These are phyloP conservation scores for Liparis tanakae DNA, from an alignment of 2,797 vertebrate species.

Conservation along the genomic window DNA sequence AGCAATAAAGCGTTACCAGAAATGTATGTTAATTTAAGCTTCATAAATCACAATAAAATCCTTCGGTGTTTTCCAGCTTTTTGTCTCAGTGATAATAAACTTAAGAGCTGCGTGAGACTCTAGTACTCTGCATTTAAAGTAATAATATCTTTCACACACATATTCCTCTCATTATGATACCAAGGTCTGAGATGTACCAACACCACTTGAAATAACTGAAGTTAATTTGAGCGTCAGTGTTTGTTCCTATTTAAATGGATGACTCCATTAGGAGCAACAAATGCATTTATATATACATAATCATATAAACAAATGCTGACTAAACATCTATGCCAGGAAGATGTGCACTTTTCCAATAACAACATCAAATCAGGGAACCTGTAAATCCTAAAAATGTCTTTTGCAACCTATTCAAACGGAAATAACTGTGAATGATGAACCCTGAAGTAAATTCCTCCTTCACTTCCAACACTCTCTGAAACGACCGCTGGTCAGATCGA, in stretches of 20 bases:
- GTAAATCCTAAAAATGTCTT: neutral
- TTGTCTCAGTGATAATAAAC: neutral
- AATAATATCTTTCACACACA: neutral
- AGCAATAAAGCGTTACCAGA: neutral
- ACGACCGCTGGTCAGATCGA: slow-evolving; percentile 20
- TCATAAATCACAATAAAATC: neutral
- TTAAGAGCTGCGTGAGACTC: neutral
- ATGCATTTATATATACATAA: neutral
- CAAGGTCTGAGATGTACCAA: slow-evolving; percentile 13
- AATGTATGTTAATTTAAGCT: neutral
- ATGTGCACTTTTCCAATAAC: neutral
- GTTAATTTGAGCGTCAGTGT: slow-evolving; percentile 39
- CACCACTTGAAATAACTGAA: slow-evolving; percentile 23
- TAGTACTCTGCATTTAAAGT: neutral
- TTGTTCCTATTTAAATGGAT: slow-evolving; percentile 13
- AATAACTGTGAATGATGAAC: neutral
- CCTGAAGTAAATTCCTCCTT: neutral
- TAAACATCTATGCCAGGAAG: neutral
- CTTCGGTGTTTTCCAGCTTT: neutral
- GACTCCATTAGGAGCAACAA: slow-evolving; percentile 2
- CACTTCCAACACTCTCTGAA: neutral
- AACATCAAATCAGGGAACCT: neutral
- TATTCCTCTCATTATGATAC: neutral
- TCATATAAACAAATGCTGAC: neutral
- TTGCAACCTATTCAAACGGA: neutral